phyloP scores from a whole-genome alignment of 2,888 invertebrate species.

The Thereva nobilitata region DNA sequence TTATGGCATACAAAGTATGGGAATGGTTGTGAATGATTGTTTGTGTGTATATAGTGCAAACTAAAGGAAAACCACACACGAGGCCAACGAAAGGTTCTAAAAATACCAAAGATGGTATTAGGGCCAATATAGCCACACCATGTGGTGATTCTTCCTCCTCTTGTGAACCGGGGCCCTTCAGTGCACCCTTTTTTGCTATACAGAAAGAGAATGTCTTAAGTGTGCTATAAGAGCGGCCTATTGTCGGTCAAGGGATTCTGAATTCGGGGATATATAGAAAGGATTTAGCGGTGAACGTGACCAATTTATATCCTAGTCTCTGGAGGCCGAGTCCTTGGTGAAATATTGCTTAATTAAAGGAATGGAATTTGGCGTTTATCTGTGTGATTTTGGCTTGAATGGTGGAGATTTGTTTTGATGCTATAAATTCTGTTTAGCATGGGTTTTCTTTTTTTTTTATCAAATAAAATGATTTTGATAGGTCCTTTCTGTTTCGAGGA shows the following conservation, averaged over 20 bases:
- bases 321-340: slow-evolving; percentile 24
- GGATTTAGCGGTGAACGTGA: slow-evolving; percentile 23
- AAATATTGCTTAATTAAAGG: slow-evolving; percentile 25
- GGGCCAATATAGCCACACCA: neutral
- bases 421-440: too few relatives aligned
- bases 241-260: too few relatives aligned
- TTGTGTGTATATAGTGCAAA: too few relatives aligned
- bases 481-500: too few relatives aligned
- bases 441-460: too few relatives aligned
- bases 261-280: neutral
- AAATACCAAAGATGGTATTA: slow-evolving; percentile 23
- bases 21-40: neutral
- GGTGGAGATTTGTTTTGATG: too few relatives aligned
- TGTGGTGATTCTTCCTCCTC: neutral
- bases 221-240: too few relatives aligned
- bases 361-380: slow-evolving; percentile 1
- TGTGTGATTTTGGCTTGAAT: too few relatives aligned
- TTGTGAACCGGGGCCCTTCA: neutral
- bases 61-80: slow-evolving; percentile 10
- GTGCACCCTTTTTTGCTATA: too few relatives aligned
- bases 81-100: neutral
- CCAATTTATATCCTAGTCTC: slow-evolving; percentile 27
- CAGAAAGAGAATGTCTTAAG: too few relatives aligned
- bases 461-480: too few relatives aligned
- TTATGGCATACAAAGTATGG: slow-evolving; percentile 14